phyloP scores from a whole-genome alignment of 1,140 invertebrate species.

The Pseudobourletiella spinata region DNA sequence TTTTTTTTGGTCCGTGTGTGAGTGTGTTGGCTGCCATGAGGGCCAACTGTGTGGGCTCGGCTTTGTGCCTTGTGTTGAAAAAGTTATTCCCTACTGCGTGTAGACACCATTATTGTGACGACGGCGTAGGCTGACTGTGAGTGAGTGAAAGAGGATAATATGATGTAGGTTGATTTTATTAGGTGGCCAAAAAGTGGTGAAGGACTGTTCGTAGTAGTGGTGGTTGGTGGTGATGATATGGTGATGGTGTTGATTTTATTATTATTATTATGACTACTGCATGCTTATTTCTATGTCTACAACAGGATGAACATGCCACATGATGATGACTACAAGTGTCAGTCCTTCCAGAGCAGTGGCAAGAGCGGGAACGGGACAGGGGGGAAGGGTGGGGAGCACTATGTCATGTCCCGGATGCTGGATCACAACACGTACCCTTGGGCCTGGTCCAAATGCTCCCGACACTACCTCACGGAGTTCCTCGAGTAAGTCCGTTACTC shows the following conservation, averaged over 20 bases:
- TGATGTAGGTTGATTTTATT: too few species aligned
- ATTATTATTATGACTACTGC: too few species aligned
- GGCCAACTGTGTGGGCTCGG: too few species aligned
- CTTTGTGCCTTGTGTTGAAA: too few species aligned
- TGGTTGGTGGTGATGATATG: background rate
- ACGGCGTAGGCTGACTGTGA: too few species aligned
- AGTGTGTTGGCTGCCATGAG: too few species aligned
- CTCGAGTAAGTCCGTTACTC: constrained; percentile 82
- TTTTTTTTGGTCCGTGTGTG: too few species aligned
- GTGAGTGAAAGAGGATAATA: too few species aligned
- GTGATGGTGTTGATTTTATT: constrained; percentile 1
- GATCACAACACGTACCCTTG: constrained; percentile 77
- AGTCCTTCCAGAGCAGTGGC: background rate
- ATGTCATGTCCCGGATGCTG: constrained; percentile 75
- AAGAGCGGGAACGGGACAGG: background rate
- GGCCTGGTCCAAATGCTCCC: constrained; percentile 81
- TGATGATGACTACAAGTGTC: constrained; percentile 70
- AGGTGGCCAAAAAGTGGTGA: background rate
- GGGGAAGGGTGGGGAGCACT: constrained; percentile 38
- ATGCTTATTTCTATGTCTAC: too few species aligned
- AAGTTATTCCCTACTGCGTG: too few species aligned
- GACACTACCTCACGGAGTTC: constrained; percentile 73
- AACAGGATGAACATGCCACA: constrained; percentile 80
- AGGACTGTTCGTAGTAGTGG: too few species aligned
- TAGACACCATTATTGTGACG: too few species aligned